A percentile compares a stretch with the other conserved stretches of the same genome.
phyloP scores from a whole-genome alignment of 30 jellyfish, hydroid and myxozoan genomes.

The Nemopilema nomurai region DNA sequence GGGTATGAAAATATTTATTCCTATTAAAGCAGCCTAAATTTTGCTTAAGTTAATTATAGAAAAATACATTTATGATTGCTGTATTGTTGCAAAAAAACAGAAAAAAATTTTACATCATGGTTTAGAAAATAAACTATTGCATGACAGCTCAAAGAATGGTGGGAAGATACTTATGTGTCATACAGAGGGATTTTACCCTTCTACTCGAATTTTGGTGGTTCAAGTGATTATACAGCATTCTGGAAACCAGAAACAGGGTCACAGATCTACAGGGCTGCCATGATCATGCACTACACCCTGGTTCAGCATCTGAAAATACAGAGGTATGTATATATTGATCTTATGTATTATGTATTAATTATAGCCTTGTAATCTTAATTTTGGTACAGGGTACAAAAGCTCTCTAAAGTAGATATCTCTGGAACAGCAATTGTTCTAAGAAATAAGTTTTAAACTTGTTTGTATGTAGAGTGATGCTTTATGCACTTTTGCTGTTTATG shows the following conservation, averaged over 20 bases:
- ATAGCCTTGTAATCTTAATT: too few species aligned
- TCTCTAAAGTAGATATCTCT: too few species aligned
- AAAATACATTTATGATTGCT: too few species aligned
- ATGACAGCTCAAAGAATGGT: slow-evolving; percentile 73
- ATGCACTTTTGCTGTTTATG: too few species aligned
- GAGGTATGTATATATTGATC: slow-evolving; percentile 17
- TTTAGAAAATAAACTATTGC: neutral
- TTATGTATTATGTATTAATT: too few species aligned
- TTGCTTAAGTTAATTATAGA: neutral
- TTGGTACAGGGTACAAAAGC: too few species aligned
- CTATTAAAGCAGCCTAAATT: neutral
- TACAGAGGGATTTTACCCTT: slow-evolving; percentile 89
- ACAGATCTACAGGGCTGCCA: slow-evolving; percentile 54
- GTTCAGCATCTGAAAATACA: slow-evolving; percentile 34
- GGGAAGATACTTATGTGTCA: slow-evolving; percentile 74
- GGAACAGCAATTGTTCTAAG: too few species aligned
- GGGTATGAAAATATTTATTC: slow-evolving; percentile 52
- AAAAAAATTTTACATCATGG: too few species aligned
- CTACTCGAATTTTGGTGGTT: slow-evolving; percentile 77
- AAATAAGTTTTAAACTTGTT: too few species aligned
- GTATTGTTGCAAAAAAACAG: too few species aligned
- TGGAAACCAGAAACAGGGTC: slow-evolving; percentile 64
- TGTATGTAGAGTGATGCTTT: too few species aligned
- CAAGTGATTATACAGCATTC: slow-evolving; percentile 19
- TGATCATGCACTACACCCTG: neutral